Conservation (phyloP, 2,888 invertebrate species). For the Sphaerophoria taeniata region DNA sequence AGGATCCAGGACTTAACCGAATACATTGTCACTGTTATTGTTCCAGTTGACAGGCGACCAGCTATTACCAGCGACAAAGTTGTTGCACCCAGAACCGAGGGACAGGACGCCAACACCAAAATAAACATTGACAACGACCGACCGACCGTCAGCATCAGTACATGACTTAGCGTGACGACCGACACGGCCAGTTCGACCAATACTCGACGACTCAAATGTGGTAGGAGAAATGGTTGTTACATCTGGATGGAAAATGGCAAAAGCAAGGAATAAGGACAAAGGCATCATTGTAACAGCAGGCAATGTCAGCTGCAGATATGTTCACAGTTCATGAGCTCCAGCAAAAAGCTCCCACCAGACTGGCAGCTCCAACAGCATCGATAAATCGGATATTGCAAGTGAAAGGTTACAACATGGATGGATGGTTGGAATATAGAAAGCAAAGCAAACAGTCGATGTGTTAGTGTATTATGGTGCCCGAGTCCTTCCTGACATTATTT, state of each 20-base stretch:
- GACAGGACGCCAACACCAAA: conserved; percentile 13
- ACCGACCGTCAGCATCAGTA: conserved; percentile 26
- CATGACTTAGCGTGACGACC: no score
- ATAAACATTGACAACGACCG: conserved; percentile 5
- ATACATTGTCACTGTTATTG: conserved; percentile 74
- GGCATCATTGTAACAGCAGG: conserved; percentile 71
- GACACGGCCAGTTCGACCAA: no score
- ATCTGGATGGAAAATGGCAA: conserved; percentile 43
- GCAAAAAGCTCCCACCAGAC: conserved; percentile 18
- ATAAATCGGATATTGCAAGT: not conserved
- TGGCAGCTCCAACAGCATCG: conserved; percentile 37
- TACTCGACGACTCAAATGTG: no score
- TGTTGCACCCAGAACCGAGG: conserved; percentile 15
- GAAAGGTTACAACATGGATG: no score
- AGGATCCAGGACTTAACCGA: conserved; percentile 65
- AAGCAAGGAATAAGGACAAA: conserved; percentile 31
- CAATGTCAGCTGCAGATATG: conserved; percentile 71
- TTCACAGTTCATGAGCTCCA: conserved; percentile 59
- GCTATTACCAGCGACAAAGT: not conserved
- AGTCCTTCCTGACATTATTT: conserved; percentile 58
- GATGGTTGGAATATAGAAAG: not conserved
- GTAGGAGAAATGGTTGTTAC: conserved; percentile 55
- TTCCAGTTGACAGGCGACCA: conserved; percentile 68
- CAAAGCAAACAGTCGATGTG: conserved; percentile 30
- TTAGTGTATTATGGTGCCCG: conserved; percentile 29